Evolutionary conservation across 2,888 invertebrate species (phyloP).

Genomic region (Pilophorus perplexus): DNA sequence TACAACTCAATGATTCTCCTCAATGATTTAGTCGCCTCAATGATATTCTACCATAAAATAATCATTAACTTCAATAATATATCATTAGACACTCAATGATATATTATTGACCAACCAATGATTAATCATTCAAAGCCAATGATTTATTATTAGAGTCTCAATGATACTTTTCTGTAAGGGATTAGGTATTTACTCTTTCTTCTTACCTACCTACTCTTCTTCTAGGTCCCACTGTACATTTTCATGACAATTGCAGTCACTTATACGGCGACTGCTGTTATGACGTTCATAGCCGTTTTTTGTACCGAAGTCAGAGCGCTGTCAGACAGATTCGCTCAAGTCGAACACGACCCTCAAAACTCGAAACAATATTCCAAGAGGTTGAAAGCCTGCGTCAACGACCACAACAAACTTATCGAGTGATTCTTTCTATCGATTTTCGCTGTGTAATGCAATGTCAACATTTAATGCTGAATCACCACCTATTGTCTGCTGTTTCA

Average conservation of each 20-base stretch:
- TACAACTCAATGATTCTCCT: too few relatives aligned
- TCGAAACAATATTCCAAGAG: not conserved
- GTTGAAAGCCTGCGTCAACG: slow-evolving; percentile 13
- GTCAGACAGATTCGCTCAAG: not conserved
- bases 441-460: too few relatives aligned
- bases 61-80: too few relatives aligned
- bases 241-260: not conserved
- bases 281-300: slow-evolving; percentile 7
- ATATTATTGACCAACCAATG: too few relatives aligned
- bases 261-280: not conserved
- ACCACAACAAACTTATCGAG: slow-evolving; percentile 19
- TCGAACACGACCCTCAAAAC: not conserved
- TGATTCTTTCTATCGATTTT: too few relatives aligned
- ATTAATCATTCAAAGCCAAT: too few relatives aligned
- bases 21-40: too few relatives aligned
- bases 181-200: not conserved
- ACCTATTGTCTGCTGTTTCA: not conserved
- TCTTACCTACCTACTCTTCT: not conserved
- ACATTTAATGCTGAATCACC: too few relatives aligned
- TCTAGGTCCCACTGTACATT: not conserved
- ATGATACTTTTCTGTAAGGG: too few relatives aligned
- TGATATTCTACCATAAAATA: too few relatives aligned
- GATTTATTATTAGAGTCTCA: too few relatives aligned
- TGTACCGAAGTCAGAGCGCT: not conserved
- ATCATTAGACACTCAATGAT: too few relatives aligned